Evolutionary conservation across 2,797 vertebrate genomes (phyloP).

Genomic region (Cyclura pinguis): DNA sequence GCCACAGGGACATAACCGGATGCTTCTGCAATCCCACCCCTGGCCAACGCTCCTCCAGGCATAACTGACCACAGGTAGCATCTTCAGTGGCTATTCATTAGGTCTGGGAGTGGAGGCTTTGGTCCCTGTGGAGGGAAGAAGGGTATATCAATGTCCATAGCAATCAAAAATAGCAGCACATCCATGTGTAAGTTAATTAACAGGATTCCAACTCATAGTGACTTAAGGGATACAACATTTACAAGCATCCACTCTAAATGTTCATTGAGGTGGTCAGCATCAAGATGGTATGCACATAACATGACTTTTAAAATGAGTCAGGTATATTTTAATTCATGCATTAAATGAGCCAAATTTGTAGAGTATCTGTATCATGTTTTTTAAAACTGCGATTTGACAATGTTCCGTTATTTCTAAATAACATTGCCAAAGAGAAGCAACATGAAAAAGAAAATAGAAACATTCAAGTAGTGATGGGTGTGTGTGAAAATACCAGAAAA

Average conservation of each 20-base stretch:
- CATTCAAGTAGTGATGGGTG: neutral
- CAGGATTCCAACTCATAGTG: neutral
- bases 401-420: neutral
- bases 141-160: too few relatives aligned
- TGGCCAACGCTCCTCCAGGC: too few relatives aligned
- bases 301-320: slow-evolving; percentile 39
- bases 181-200: too few relatives aligned
- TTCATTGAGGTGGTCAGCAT: neutral
- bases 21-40: too few relatives aligned
- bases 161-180: too few relatives aligned
- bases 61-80: too few relatives aligned
- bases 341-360: slow-evolving; percentile 4
- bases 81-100: too few relatives aligned
- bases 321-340: slow-evolving; percentile 22
- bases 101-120: too few relatives aligned
- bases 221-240: neutral
- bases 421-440: slow-evolving; percentile 15
- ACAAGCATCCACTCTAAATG: neutral
- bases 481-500: neutral
- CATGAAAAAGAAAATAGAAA: neutral
- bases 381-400: neutral
- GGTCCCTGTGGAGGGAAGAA: too few relatives aligned
- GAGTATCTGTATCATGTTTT: neutral
- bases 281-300: slow-evolving; percentile 1
- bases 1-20: too few relatives aligned